Conservation (phyloP, 2,113 vertebrate genomes). For the Macaca nemestrina region DNA sequence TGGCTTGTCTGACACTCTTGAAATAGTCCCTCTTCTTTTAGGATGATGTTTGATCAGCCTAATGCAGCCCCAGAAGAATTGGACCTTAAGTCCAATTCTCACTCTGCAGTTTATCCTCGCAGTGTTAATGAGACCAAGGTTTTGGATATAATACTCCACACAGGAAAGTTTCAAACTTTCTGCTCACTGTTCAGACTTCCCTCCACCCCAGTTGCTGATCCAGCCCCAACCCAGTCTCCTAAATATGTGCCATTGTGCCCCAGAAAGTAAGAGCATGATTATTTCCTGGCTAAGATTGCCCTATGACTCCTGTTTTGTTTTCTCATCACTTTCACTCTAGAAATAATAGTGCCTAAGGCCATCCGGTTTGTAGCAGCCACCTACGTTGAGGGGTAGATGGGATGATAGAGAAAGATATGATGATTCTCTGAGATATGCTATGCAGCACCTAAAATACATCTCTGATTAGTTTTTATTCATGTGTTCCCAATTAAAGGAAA, state of each 20-base stretch:
- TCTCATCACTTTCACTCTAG: background rate
- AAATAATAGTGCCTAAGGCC: background rate
- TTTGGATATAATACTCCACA: slow-evolving; percentile 38
- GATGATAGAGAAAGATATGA: background rate
- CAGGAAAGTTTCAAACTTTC: slow-evolving; percentile 28
- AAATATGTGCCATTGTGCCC: background rate
- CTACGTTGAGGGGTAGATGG: background rate
- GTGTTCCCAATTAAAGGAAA: slow-evolving; percentile 25
- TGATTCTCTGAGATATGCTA: background rate
- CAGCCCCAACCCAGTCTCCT: background rate
- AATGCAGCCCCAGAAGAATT: slow-evolving; percentile 59
- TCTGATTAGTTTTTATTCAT: background rate
- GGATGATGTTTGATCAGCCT: slow-evolving; percentile 61
- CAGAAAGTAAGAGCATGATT: background rate
- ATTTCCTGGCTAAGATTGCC: background rate
- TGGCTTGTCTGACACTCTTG: slow-evolving; percentile 61
- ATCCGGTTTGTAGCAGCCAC: background rate
- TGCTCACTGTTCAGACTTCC: background rate
- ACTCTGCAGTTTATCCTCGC: slow-evolving; percentile 63
- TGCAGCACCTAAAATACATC: slow-evolving; percentile 11
- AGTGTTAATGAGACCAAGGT: slow-evolving; percentile 70
- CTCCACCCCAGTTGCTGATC: background rate
- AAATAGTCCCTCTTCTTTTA: slow-evolving; percentile 67
- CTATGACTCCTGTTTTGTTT: background rate
- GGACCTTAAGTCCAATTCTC: slow-evolving; percentile 62